Evolutionary conservation across 2,797 vertebrate species (phyloP), one percentile per base, ranked within the genome.

Genomic region (Coranthus polyacanthus): DNA sequence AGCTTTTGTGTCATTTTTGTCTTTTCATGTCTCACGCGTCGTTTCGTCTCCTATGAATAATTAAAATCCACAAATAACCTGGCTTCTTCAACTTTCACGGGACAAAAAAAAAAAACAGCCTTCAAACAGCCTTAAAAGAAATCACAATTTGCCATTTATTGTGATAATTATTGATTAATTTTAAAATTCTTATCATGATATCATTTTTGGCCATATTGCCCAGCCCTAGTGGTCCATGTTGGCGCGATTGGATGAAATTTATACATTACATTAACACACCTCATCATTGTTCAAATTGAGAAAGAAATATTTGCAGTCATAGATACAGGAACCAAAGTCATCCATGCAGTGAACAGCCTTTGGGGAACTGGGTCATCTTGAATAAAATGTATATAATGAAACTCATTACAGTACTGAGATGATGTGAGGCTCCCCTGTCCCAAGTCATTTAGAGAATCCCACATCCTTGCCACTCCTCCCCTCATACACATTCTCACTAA

Each of bases 381-480:
- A 68, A 41, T 43, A 57, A 63, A 64, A 62, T 12, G 17, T 62
- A 44, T 39, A 54, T 63, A 57, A 73, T 80, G 60, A 66, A 68
- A 73, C 60, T 78, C 43, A 61, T 68, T 78, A 74, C 72, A 78
- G 83, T 71, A 81, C 81, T 51, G 80, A 89, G 80, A 82, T 56
- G 68, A 86, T 44, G 63, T 71, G 83, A 86, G 72, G 76, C 78
- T 80, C 21, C 52, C 44, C 78, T 82, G 87, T 83, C 81, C 89
- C 81, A 10, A 43, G 82, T 81, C 73, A 41, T 79, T 80, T 42
- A 78, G 62, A 91, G 68, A 72, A 83, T 84, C 79, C 81, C 75
- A 81, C 81, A 81, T 85, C 81, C 68, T 86, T 81, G 81, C 82
- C 85, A 83, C 85, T 51, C 85, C 86, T 68, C 83, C 67, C 73